Evolutionary conservation across 2,888 invertebrate species (phyloP), one percentile per base, ranked within the genome.

Genomic region (Dermolepida albohirtum): DNA sequence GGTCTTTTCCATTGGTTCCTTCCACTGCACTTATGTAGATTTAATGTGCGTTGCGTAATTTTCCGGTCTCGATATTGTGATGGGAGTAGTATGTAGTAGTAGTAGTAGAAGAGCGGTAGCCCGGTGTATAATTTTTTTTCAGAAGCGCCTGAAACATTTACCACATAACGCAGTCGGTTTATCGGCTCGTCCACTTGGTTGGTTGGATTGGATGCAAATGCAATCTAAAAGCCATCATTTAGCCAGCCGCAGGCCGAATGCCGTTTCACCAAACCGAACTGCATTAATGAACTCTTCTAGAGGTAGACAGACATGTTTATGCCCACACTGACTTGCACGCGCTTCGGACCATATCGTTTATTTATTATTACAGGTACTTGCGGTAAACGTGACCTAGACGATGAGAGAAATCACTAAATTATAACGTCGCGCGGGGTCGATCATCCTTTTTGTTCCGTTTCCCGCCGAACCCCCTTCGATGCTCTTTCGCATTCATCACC

Each of bases 241-340:
- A 81, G 76, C 75, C 74, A 74, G 81, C 81, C 77, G 76, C 75
- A 78, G 81, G 81, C 78, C 78, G 59, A 79, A 80, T 80, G 78
- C 79, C 79, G 78, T 82, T 80, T 79, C 59, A 81, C 80, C 79
- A 80, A 81, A 81, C 81, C 79, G 59, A 78, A 80, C 80, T 81
- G 81, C 81, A 81, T 82, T 82, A 82, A 82, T 82, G 81, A 82
- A 82, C 82, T 82, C 80, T 78, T 82, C 81, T 79, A 80, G 79
- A 81, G 76, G 78, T 81, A 76, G 75, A 81, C 81, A 78, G 81
- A 80, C 81, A 82, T 82, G 80, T 82, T 82, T 82, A 82, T 82
- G 79, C 79, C 80, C 80, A 81, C 81, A 81, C 79, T 78, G 78
- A 80, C 77, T 78, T 81, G 81, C 82, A 82, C 82, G 81, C 81